Percentiles rank a stretch among this genome's conserved stretches.
These are phyloP conservation scores for Apocrypta bakeri DNA, from an alignment of 1,140 invertebrate species.

Conservation along the genomic window DNA sequence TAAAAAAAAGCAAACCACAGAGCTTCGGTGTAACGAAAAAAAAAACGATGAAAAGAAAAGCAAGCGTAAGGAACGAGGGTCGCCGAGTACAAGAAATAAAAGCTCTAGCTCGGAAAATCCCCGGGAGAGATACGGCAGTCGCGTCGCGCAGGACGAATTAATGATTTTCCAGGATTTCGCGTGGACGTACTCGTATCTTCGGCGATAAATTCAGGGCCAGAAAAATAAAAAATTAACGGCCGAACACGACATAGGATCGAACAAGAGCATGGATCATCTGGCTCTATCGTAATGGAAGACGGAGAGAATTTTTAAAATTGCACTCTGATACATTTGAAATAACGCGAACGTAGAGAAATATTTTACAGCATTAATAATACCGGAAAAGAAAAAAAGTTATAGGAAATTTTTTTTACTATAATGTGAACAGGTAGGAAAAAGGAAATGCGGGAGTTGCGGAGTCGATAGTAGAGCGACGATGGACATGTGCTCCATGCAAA, in stretches of 20 bases:
- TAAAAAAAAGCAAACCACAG: background rate
- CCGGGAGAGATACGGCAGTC: background rate
- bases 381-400: background rate
- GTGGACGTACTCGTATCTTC: background rate
- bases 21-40: slow-evolving; percentile 2
- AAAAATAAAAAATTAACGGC: background rate
- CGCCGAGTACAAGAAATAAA: background rate
- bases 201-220: no score
- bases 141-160: background rate
- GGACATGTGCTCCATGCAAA: slow-evolving; percentile 73
- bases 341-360: no score
- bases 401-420: background rate
- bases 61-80: background rate
- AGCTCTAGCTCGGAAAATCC: background rate
- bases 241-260: no score
- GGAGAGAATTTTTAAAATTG: no score
- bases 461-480: slow-evolving; percentile 72
- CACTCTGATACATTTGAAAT: no score
- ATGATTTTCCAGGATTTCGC: background rate
- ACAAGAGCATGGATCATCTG: no score
- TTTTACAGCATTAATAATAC: no score
- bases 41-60: background rate
- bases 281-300: no score
- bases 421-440: no score
- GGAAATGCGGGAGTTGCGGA: slow-evolving; percentile 57